Evolutionary conservation across 2,888 invertebrate species (phyloP).

Genomic region (Pyrgus malvae): DNA sequence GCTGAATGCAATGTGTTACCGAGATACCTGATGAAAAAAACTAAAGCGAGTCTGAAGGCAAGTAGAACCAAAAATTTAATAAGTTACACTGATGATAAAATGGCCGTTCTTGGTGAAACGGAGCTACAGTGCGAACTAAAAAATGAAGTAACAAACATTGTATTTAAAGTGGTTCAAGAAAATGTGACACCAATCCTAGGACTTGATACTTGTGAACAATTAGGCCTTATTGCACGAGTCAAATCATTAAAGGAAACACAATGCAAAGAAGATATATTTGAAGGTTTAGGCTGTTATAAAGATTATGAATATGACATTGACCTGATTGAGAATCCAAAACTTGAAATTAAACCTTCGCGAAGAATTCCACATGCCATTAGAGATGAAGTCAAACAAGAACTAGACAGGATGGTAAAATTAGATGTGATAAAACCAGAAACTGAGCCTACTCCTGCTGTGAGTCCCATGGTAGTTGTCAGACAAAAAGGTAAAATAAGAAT

Average conservation of each 20-base stretch:
- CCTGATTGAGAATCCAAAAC: constrained; percentile 18
- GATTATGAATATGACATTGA: constrained; percentile 18
- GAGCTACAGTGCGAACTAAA: no score
- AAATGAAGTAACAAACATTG: no score
- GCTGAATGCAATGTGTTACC: constrained; percentile 28
- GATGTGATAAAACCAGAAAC: constrained; percentile 33
- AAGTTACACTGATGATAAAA: no score
- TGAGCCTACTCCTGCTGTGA: constrained; percentile 34
- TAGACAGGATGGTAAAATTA: constrained; percentile 31
- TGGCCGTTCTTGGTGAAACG: no score
- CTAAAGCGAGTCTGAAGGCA: no score
- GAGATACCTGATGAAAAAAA: neutral
- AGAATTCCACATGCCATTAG: constrained; percentile 23
- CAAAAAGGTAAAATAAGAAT: constrained; percentile 34
- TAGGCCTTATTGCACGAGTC: neutral
- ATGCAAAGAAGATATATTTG: constrained; percentile 13
- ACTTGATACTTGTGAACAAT: constrained; percentile 11
- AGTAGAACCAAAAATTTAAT: no score
- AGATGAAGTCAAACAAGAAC: constrained; percentile 34
- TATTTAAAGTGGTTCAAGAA: no score
- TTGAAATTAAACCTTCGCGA: constrained; percentile 22
- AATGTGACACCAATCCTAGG: neutral
- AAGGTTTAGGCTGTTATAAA: constrained; percentile 14
- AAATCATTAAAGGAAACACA: no score
- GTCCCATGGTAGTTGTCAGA: constrained; percentile 34